Percentiles rank a stretch among this genome's conserved stretches.
These are phyloP conservation scores for Pangasius sanitwongsei DNA, from an alignment of 2,797 vertebrate species.

Conservation along the genomic window DNA sequence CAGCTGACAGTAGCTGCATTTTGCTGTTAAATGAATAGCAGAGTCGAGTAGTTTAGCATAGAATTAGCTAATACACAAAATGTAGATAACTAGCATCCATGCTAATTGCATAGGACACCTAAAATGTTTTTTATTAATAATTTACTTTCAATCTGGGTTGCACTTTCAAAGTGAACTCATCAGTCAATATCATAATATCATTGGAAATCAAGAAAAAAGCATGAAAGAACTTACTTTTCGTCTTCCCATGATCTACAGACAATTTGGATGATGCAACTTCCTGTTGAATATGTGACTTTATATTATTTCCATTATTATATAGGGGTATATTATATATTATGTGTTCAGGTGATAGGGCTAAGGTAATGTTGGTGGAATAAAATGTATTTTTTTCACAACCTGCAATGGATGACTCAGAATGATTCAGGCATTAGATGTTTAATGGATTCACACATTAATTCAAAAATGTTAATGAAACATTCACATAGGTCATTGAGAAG, in stretches of 20 bases:
- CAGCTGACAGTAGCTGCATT: neutral
- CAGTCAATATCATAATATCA: neutral
- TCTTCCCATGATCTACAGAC: neutral
- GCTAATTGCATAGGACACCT: neutral
- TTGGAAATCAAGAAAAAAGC: neutral
- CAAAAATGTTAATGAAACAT: neutral
- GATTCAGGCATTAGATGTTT: neutral
- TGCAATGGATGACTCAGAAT: neutral
- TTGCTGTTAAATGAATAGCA: neutral
- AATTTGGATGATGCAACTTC: neutral
- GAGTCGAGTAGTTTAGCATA: neutral
- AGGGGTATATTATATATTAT: neutral
- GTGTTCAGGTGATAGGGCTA: neutral
- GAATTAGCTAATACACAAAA: neutral
- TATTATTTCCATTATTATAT: neutral
- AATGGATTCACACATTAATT: too few species aligned
- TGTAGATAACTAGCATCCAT: neutral
- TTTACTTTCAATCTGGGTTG: neutral
- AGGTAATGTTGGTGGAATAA: neutral
- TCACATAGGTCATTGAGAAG: neutral
- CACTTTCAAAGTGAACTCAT: neutral
- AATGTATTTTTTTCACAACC: neutral
- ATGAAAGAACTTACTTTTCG: neutral
- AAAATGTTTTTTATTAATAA: neutral
- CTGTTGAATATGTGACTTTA: neutral